Evolutionary conservation across 2,888 invertebrate species (phyloP).

Genomic region (Rhamphomyia laevipes): DNA sequence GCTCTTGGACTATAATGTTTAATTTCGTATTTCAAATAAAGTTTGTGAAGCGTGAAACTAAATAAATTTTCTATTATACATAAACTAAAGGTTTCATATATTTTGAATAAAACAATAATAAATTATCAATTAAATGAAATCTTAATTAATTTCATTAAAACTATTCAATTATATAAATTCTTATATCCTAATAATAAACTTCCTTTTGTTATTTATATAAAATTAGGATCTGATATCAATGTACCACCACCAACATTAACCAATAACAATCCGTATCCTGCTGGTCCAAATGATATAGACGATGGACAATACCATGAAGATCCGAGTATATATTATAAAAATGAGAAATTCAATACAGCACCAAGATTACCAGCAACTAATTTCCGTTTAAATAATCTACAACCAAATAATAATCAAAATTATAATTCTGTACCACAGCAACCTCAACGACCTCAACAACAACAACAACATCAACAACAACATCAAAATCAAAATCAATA

Average conservation of each 20-base stretch:
- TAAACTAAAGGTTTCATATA: too few species aligned
- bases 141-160: too few species aligned
- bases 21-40: too few species aligned
- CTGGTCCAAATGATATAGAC: constrained; percentile 52
- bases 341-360: constrained; percentile 46
- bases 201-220: too few species aligned
- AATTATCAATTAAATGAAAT: too few species aligned
- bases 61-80: too few species aligned
- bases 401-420: constrained; percentile 20
- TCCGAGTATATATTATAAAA: constrained; percentile 64
- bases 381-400: constrained; percentile 32
- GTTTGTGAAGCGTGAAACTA: too few species aligned
- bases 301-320: constrained; percentile 81
- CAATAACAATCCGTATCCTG: constrained; percentile 41
- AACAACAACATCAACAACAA: constrained; percentile 17
- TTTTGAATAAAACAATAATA: too few species aligned
- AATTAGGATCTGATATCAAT: constrained; percentile 52
- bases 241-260: constrained; percentile 69
- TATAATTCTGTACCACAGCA: constrained; percentile 20
- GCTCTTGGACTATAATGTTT: too few species aligned
- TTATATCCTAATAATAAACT: too few species aligned
- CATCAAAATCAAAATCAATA: constrained; percentile 20
- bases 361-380: constrained; percentile 26
- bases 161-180: too few species aligned
- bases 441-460: constrained; percentile 32